A percentile compares a stretch with the other conserved stretches of the same genome.
phyloP scores from a whole-genome alignment of 1,140 invertebrate genomes.

The Drosophila trapezifrons region DNA sequence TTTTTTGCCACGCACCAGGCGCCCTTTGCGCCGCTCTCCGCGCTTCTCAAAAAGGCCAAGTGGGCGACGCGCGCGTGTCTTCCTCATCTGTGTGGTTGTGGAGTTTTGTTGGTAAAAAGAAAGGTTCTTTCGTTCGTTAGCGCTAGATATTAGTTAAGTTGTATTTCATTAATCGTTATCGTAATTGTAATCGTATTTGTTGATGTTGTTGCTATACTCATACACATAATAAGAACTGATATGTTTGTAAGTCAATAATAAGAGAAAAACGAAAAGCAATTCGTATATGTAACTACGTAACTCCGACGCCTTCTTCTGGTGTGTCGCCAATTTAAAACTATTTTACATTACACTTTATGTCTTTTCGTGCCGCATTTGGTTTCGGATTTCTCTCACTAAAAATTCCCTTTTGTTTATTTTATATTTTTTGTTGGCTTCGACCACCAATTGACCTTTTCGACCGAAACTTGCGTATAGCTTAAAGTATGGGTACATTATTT shows the following conservation, averaged over 20 bases:
- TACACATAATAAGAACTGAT: slow-evolving; percentile 72
- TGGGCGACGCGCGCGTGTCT: slow-evolving; percentile 3
- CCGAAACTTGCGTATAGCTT: slow-evolving; percentile 63
- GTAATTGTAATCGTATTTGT: slow-evolving; percentile 56
- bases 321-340: slow-evolving; percentile 63
- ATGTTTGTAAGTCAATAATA: slow-evolving; percentile 72
- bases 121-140: slow-evolving; percentile 50
- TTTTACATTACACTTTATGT: slow-evolving; percentile 66
- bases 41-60: slow-evolving; percentile 40
- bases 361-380: slow-evolving; percentile 36
- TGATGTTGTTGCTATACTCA: slow-evolving; percentile 56
- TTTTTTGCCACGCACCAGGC: slow-evolving; percentile 7
- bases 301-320: slow-evolving; percentile 48
- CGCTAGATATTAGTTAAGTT: slow-evolving; percentile 59
- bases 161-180: slow-evolving; percentile 54
- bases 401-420: slow-evolving; percentile 20
- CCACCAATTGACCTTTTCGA: slow-evolving; percentile 72
- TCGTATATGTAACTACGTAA: slow-evolving; percentile 68
- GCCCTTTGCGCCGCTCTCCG: slow-evolving; percentile 28
- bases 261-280: slow-evolving; percentile 63
- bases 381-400: slow-evolving; percentile 17
- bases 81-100: slow-evolving; percentile 18
- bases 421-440: slow-evolving; percentile 28
- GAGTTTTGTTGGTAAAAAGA: slow-evolving; percentile 51
- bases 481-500: slow-evolving; percentile 63